These are phyloP conservation scores for Clepsis dumicolana DNA, from an alignment of 2,888 invertebrate species.

Conservation along the genomic window DNA sequence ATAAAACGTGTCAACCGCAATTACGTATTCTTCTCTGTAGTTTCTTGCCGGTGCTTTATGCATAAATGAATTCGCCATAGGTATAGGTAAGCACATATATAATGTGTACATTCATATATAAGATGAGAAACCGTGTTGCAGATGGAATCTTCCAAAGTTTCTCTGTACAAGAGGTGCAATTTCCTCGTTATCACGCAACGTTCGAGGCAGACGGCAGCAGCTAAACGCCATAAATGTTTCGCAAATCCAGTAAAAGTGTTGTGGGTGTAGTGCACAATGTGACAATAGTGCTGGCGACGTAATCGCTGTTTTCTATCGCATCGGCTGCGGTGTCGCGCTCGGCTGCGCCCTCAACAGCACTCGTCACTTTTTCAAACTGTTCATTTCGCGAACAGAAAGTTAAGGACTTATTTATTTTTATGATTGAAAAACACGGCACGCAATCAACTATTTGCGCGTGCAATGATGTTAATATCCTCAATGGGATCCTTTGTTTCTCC, in stretches of 20 bases:
- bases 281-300: slow-evolving; percentile 77
- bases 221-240: slow-evolving; percentile 74
- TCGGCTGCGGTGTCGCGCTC: slow-evolving; percentile 80
- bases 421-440: not conserved
- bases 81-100: not conserved
- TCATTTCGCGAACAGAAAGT: slow-evolving; percentile 35
- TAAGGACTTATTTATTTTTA: slow-evolving; percentile 11
- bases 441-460: not conserved
- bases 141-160: slow-evolving; percentile 44
- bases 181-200: slow-evolving; percentile 75
- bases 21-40: not conserved
- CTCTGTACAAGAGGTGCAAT: slow-evolving; percentile 56
- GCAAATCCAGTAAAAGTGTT: slow-evolving; percentile 82
- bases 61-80: not conserved
- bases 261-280: slow-evolving; percentile 76
- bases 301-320: slow-evolving; percentile 84
- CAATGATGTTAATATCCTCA: slow-evolving; percentile 1
- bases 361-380: slow-evolving; percentile 57
- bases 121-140: slow-evolving; percentile 17
- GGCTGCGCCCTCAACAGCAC: slow-evolving; percentile 64
- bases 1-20: not conserved
- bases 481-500: slow-evolving; percentile 17
- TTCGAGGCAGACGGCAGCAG: slow-evolving; percentile 62
- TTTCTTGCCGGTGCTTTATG: not conserved
- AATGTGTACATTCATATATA: not conserved